A percentile compares a stretch with the other conserved stretches of the same genome.
Conservation (phyloP, 2,888 invertebrate species). For the Drosophila prostipennis region DNA sequence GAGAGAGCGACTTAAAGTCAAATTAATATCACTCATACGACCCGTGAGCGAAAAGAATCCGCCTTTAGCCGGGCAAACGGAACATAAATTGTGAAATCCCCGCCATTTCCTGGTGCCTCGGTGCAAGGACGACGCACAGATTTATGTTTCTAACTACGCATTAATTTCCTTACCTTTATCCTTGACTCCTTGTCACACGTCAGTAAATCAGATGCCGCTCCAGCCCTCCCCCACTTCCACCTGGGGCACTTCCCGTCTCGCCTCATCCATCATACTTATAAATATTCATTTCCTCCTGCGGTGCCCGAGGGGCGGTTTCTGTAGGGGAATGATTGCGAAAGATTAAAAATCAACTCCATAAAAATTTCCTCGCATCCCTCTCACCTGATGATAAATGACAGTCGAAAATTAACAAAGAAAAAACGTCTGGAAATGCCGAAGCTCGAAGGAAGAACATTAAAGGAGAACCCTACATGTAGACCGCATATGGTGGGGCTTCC, state of each 20-base stretch:
- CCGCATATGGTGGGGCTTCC: conserved; percentile 21
- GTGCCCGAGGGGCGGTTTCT: conserved; percentile 9
- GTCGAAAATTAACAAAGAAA: conserved; percentile 70
- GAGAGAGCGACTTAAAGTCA: conserved; percentile 65
- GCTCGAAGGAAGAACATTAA: conserved; percentile 7
- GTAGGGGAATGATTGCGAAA: conserved; percentile 73
- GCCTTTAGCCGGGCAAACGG: conserved; percentile 27
- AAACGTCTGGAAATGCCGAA: conserved; percentile 1
- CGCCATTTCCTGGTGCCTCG: conserved; percentile 63
- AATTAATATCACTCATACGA: conserved; percentile 78
- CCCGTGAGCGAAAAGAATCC: conserved; percentile 38
- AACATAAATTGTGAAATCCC: conserved; percentile 72
- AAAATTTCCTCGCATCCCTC: conserved; percentile 58
- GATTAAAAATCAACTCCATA: conserved; percentile 83
- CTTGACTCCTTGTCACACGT: conserved; percentile 67
- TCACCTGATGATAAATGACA: conserved; percentile 78
- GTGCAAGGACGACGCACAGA: conserved; percentile 51
- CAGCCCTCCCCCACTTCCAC: conserved; percentile 2
- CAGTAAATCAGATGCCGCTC: conserved; percentile 73
- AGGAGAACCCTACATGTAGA: neutral
- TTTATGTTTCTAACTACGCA: conserved; percentile 78
- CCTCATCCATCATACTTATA: conserved; percentile 79
- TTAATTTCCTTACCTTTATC: conserved; percentile 79
- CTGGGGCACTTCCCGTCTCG: conserved; percentile 44
- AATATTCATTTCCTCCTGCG: conserved; percentile 73